Conservation (phyloP, 2,888 invertebrate genomes). For the Vanessa cardui region DNA sequence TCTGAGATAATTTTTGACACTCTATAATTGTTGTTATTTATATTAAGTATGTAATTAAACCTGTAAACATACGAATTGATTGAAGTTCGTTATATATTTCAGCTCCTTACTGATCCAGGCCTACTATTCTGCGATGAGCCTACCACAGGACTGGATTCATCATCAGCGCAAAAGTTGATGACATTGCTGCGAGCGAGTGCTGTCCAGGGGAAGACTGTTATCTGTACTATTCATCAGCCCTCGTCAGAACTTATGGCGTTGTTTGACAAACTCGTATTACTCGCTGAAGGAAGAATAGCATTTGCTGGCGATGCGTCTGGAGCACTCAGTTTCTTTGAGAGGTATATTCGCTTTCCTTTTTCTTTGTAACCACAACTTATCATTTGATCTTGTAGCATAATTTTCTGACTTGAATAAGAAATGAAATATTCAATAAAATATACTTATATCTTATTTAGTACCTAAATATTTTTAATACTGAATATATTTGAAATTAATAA, state of each 20-base stretch:
- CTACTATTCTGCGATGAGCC: conserved; percentile 98
- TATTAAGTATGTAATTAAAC: too few species aligned
- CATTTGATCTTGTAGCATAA: too few species aligned
- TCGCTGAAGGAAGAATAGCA: conserved; percentile 94
- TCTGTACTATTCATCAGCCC: conserved; percentile 98
- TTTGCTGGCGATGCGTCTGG: conserved; percentile 87
- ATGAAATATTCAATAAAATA: too few species aligned
- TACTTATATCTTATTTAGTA: too few species aligned
- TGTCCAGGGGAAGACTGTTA: conserved; percentile 90
- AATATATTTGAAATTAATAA: background rate
- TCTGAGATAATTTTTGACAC: too few species aligned
- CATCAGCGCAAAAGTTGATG: conserved; percentile 93
- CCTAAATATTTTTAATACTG: too few species aligned
- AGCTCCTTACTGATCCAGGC: conserved; percentile 94
- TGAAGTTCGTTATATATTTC: conserved; percentile 37
- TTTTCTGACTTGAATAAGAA: too few species aligned
- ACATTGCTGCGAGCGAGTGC: conserved; percentile 87
- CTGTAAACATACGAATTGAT: background rate
- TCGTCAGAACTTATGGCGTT: conserved; percentile 92
- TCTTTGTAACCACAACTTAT: too few species aligned
- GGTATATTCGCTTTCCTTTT: conserved; percentile 61
- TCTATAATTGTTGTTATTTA: too few species aligned
- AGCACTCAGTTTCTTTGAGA: conserved; percentile 81
- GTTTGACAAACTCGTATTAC: conserved; percentile 89
- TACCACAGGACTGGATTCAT: conserved; percentile 96